Conservation (phyloP, 2,797 vertebrate species). For the Phalloptychus januarius region DNA sequence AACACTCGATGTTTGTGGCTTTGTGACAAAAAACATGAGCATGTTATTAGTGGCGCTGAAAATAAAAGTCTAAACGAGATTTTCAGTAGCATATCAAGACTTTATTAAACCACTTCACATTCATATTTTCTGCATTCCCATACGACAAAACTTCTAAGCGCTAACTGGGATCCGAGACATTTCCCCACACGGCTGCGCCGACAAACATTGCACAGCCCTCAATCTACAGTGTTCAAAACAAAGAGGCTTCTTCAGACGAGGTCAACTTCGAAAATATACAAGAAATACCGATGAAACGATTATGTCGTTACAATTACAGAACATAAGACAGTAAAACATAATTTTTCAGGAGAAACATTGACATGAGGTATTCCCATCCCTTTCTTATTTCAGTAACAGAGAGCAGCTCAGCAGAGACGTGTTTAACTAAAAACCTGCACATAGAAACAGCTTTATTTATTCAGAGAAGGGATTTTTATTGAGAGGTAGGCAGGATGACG, state of each 20-base stretch:
- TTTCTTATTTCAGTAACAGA: neutral
- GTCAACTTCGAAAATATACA: neutral
- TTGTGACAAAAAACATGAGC: neutral
- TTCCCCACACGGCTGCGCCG: neutral
- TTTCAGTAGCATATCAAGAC: neutral
- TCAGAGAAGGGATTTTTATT: neutral
- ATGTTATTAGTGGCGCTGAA: neutral
- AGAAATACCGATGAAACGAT: neutral
- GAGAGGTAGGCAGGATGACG: neutral
- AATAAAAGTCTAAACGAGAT: neutral
- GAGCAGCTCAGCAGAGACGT: neutral
- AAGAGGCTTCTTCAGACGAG: neutral
- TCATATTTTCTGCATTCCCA: conserved; percentile 55
- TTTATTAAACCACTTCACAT: conserved; percentile 75
- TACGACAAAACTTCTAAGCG: conserved; percentile 33
- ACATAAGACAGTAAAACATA: neutral
- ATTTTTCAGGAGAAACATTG: neutral
- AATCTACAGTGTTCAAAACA: neutral
- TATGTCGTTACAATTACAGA: neutral
- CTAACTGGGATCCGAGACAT: neutral
- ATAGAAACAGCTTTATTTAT: neutral
- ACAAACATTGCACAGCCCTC: neutral
- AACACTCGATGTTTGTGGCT: neutral
- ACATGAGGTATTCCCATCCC: neutral
- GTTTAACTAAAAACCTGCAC: neutral